Base-by-base conservation (phyloP, 2,113 vertebrate species). In the Chionodraco myersi region DNA sequence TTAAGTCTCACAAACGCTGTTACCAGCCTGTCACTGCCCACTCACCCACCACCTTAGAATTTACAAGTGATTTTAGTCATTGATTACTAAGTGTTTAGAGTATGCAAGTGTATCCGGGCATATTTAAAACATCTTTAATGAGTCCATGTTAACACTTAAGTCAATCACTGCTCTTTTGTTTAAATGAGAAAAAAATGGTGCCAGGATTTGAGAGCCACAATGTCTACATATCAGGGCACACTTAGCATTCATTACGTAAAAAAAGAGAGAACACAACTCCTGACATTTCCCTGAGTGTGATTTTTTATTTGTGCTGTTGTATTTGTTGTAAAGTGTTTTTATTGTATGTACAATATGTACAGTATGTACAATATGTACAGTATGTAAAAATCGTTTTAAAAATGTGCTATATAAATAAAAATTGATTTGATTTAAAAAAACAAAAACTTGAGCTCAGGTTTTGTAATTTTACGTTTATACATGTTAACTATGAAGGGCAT, bases 401-500 rank as follows among this genome's bases (percentile, higher is more conserved):
- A 26, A 26, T 26, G 26, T 26, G 26, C 26, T 26, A 26, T 26
- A 26, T 26, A 26, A 26, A 26, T 26, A 26, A 26, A 26, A 26
- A 2, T 2, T 26, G 26, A 26, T 26, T 26, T 26, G 26, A 21
- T 21, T 21, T 21, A 21, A 21, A 21, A 21, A 21, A 26, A 26
- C 2, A 3, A 26, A 26, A 30, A 30, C 30, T 30, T 30, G 30
- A 30, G 61, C 44, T 53, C 5, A 59, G 57, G 14, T 87, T 66
- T 30, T 78, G 14, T 36, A 74, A 63, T 76, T 62, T 58, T 65
- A 59, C 16, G 14, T 72, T 86, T 85, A 62, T 77, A 79, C 49
- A 76, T 84, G 94, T 93, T 95, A 95, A 93, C 91, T 93, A 93
- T 89, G 91, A 72, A 86, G 66, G 95, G 92, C 94, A 93, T 93